A percentile compares a stretch with the other conserved stretches of the same genome.
phyloP scores from a whole-genome alignment of 2,797 vertebrate species.

The Trematomus bernacchii region DNA sequence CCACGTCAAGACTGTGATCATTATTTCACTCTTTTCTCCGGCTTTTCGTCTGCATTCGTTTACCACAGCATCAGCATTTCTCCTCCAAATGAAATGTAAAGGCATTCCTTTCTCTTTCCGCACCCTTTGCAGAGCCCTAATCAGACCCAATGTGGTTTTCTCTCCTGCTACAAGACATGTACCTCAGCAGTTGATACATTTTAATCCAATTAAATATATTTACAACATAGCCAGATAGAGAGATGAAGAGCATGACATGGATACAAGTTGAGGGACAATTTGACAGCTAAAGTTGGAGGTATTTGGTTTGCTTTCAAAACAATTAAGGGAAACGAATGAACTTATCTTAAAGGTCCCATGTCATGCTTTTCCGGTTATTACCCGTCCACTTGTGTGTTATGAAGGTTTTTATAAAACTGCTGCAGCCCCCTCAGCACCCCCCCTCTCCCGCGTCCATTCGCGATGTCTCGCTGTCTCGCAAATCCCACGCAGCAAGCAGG shows the following conservation, averaged over 20 bases:
- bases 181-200: slow-evolving; percentile 80
- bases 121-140: slow-evolving; percentile 85
- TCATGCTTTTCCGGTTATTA: too few species aligned
- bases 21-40: slow-evolving; percentile 77
- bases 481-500: too few species aligned
- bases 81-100: slow-evolving; percentile 90
- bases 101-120: slow-evolving; percentile 86
- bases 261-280: neutral
- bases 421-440: too few species aligned
- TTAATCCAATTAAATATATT: slow-evolving; percentile 78
- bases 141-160: slow-evolving; percentile 80
- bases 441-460: too few species aligned
- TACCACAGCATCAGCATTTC: slow-evolving; percentile 92
- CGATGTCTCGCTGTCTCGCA: too few species aligned
- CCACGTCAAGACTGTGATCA: slow-evolving; percentile 79
- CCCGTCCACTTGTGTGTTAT: too few species aligned
- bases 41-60: slow-evolving; percentile 91
- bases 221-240: slow-evolving; percentile 27
- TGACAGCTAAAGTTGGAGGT: neutral
- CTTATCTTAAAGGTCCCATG: too few species aligned
- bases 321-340: slow-evolving; percentile 17
- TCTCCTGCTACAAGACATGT: slow-evolving; percentile 82
- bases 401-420: too few species aligned
- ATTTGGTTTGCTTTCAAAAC: slow-evolving; percentile 21
- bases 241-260: neutral